Evolutionary conservation across 2,797 vertebrate species (phyloP), one percentile per base, ranked within the genome.

Genomic region (Gambelia wislizenii): DNA sequence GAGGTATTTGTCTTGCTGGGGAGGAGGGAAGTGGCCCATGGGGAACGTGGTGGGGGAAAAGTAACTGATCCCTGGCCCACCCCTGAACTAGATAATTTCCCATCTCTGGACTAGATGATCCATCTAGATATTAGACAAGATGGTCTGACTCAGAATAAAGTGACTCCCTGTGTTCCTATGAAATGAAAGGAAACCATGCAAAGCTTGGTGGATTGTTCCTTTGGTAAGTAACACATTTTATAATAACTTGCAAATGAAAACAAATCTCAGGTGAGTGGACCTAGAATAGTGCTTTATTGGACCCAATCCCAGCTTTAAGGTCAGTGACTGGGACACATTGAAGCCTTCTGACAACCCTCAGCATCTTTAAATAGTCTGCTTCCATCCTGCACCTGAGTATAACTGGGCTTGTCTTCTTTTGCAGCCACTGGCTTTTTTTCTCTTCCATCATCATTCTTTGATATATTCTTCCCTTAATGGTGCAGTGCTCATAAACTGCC

Each of bases 201-300:
- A 52, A 1, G 12, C n/a, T 79, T 39, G 20, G 7, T 39, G 30
- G 56, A n/a, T 44, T 33, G 42, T 70, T 54, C 44, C 8, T 80
- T 44, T 96, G 95, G 92, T 87, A 90, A 89, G n/a, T 89, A 86
- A 96, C 96, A 96, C 96, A 85, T 89, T 92, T 52, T 92, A 91
- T 94, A 94, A 95, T 96, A 94, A 96, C 84, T 89, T 72, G 16
- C 91, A 90, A 91, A 93, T 88, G 92, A 95, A 96, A 93, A 92
- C 95, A 91, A 85, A 86, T 87, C 77, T 79, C 85, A 7, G 3
- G 9, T 13, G 95, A 94, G 84, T 1, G 81, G 89, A 88, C 12
- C 1, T 1, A 72, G 61, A 82, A 86, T 90, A 93, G 95, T 94
- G 94, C 95, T 95, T 92, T 82, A 27, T 92, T 96, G 96, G 95